These are phyloP conservation scores for Ctenoplectra terminalis DNA, from an alignment of 1,140 invertebrate species.

Conservation along the genomic window DNA sequence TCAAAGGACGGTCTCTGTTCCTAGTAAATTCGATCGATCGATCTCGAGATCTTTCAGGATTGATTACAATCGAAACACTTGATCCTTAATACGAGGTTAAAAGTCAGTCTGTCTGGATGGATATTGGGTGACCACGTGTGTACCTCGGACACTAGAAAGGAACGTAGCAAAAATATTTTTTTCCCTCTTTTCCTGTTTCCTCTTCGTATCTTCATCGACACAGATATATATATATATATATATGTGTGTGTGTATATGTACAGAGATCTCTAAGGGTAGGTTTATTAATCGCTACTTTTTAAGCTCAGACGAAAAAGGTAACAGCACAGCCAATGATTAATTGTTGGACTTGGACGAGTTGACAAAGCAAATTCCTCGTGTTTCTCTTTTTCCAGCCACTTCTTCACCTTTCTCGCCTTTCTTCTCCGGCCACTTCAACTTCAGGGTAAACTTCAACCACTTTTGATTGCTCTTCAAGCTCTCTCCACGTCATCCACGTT, in stretches of 20 bases:
- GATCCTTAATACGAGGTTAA: too few relatives aligned
- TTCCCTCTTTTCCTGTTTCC: neutral
- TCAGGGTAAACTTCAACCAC: neutral
- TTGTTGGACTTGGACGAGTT: slow-evolving; percentile 9
- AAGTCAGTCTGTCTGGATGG: slow-evolving; percentile 1
- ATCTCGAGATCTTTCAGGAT: neutral
- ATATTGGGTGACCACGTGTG: slow-evolving; percentile 8
- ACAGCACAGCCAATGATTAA: slow-evolving; percentile 66
- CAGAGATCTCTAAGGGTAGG: too few relatives aligned
- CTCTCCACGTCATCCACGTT: slow-evolving; percentile 20
- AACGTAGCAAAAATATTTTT: slow-evolving; percentile 75
- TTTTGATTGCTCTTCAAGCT: neutral
- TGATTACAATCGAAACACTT: neutral
- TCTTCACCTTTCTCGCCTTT: neutral
- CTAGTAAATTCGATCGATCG: too few relatives aligned
- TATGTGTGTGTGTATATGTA: too few relatives aligned
- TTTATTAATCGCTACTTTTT: slow-evolving; percentile 54
- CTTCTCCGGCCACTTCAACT: slow-evolving; percentile 16
- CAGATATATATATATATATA: too few relatives aligned
- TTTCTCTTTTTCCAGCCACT: neutral
- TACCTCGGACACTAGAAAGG: slow-evolving; percentile 61
- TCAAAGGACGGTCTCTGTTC: too few relatives aligned
- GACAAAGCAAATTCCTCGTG: neutral
- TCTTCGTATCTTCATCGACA: too few relatives aligned
- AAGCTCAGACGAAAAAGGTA: slow-evolving; percentile 58